Conservation (phyloP, 2,797 vertebrate species). For the Epinephelus coioides region DNA sequence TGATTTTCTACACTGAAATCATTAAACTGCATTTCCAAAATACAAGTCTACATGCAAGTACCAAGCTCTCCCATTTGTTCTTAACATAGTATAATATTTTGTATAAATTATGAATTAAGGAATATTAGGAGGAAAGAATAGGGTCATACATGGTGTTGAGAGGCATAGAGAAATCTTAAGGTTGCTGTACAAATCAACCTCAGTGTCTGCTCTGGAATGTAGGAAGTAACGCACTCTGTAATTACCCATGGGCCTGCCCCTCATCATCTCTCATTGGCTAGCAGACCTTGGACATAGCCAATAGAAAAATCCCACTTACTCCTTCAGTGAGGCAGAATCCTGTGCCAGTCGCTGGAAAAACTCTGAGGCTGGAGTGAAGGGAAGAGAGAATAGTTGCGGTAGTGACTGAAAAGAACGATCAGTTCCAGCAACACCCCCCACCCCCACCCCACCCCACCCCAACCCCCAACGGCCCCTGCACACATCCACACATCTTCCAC, state of each 20-base stretch:
- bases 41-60: background rate
- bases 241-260: slow-evolving; percentile 65
- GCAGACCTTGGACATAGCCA: slow-evolving; percentile 38
- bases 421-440: slow-evolving; percentile 43
- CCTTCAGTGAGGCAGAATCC: slow-evolving; percentile 31
- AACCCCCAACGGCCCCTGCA: no score
- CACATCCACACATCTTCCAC: slow-evolving; percentile 1
- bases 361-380: slow-evolving; percentile 60
- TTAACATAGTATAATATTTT: background rate
- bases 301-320: slow-evolving; percentile 32
- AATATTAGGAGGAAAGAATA: background rate
- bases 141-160: slow-evolving; percentile 11
- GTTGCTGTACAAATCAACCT: slow-evolving; percentile 51
- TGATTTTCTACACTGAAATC: background rate
- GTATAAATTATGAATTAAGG: slow-evolving; percentile 6
- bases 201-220: slow-evolving; percentile 74
- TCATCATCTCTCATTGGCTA: slow-evolving; percentile 57
- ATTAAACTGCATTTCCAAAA: background rate
- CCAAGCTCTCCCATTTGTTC: background rate
- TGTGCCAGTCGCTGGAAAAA: slow-evolving; percentile 66
- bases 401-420: slow-evolving; percentile 64
- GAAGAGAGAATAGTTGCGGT: slow-evolving; percentile 63
- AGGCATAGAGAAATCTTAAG: slow-evolving; percentile 19
- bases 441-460: background rate
- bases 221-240: slow-evolving; percentile 77